Base-by-base conservation (phyloP, 2,888 invertebrate genomes). In the Caenorhabditis becei region DNA sequence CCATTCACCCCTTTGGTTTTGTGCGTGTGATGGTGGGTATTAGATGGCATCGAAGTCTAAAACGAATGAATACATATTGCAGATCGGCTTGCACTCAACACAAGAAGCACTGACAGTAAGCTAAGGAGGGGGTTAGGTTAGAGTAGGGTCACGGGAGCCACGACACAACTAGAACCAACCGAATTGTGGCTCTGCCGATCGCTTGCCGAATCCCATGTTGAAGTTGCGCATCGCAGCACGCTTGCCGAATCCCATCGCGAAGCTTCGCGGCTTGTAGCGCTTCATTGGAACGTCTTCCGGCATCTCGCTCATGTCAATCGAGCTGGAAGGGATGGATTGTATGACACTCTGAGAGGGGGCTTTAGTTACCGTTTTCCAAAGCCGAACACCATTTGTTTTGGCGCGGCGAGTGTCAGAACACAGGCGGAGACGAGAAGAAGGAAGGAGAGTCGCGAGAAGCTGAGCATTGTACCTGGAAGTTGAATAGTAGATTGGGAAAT, bases 161-260 rank as follows among this genome's bases (percentile, higher is more conserved):
- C n/a, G 47, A 58, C 67, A 47, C 0, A 3, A 41, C 1, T 26
- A 23, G 14, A 35, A 65, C 75, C 24, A 8, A 75, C 75, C 75
- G 26, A 54, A 66, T 23, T 59, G 53, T 54, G 66, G 53, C 61
- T 67, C 62, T 1, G 82, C 59, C 20, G 75, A 80, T 47, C 84
- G 80, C 35, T 84, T 84, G 16, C 84, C 84, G 63, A 84, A 84
- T 28, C 84, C 84, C 84, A 84, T 85, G 59, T 79, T 77, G 83
- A 85, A 85, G 59, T 78, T 74, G 54, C 80, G 71, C 53, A 82
- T 69, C 32, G 63, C 80, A 44, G 65, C 83, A 16, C 86, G 75
- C 75, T 86, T 86, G 44, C 86, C 86, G 77, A 86, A 84, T 51
- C 86, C 86, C 86, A 86, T 86, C n/a, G 84, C 80, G 23, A 81